A percentile compares a stretch with the other conserved stretches of the same genome.
Evolutionary conservation across 37 sponge, comb jelly and placozoan species (phyloP).

Genomic region (Theonella swinhoei): DNA sequence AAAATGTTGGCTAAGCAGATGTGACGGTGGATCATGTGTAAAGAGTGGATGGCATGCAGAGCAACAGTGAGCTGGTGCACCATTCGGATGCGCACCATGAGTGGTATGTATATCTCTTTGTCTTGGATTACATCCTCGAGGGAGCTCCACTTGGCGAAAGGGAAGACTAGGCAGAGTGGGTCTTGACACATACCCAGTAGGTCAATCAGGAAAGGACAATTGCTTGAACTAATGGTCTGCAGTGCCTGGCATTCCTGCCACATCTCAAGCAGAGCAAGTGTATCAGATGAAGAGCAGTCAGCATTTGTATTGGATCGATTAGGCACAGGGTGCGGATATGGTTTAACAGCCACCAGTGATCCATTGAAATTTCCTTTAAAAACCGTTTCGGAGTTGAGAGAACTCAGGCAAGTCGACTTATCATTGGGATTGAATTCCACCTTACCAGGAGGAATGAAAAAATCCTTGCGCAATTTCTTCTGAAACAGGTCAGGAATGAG

Average conservation of each 20-base stretch:
- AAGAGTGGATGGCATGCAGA: constrained; percentile 42
- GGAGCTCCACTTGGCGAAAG: constrained; percentile 53
- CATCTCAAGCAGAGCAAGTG: constrained; percentile 10
- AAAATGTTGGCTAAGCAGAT: constrained; percentile 60
- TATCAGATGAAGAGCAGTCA: not conserved
- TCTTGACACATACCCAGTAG: constrained; percentile 25
- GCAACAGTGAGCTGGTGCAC: constrained; percentile 59
- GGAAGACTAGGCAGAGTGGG: constrained; percentile 61
- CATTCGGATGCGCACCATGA: constrained; percentile 46
- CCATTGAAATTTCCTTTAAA: constrained; percentile 44
- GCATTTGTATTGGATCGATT: not conserved
- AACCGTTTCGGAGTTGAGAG: constrained; percentile 43
- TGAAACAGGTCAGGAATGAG: constrained; percentile 55
- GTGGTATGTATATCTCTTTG: constrained; percentile 15
- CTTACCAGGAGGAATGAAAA: constrained; percentile 35
- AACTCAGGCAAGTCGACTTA: constrained; percentile 51
- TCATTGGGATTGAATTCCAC: constrained; percentile 46
- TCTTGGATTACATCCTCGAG: constrained; percentile 50
- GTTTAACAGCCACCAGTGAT: constrained; percentile 43
- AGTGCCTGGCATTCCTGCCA: constrained; percentile 43
- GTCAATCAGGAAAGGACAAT: constrained; percentile 33
- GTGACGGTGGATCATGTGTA: constrained; percentile 62
- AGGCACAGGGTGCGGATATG: constrained; percentile 37
- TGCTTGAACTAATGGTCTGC: constrained; percentile 1
- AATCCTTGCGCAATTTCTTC: constrained; percentile 26